Evolutionary conservation across 2,888 invertebrate species (phyloP), one percentile per base, ranked within the genome.

Genomic region (Campoplex capitator): DNA sequence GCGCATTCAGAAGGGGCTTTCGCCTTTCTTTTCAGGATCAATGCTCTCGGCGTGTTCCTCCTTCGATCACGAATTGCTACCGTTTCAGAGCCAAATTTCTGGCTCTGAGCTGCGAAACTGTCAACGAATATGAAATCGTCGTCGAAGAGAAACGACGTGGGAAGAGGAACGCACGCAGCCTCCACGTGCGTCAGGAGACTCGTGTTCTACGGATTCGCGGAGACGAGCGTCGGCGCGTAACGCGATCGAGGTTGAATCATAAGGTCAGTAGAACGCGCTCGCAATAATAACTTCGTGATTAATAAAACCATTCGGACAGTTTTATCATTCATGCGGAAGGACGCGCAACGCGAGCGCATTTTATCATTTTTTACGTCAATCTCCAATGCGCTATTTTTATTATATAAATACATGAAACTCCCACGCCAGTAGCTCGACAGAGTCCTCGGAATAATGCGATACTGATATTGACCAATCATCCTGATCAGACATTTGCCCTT

Each of bases 241-340:
- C 32, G 68, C 79, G 70, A 75, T 83, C 83, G 83, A 86, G 83
- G 83, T 75, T 78, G 65, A 86, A 75, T 83, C 83, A 71, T 75
- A 76, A 83, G 85, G 75, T 86, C 70, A 86, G 67, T 83, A 71
- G 83, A 86, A 86, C 76, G 81, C 70, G 62, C 81, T 73, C 23
- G 62, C 62, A 62, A 28, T 32, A 62, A 78, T 82, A 85, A 74
- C 78, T 42, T 18, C 32, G 35, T 35, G 82, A 82, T 85, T 81
- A 85, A 77, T 82, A 73, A 78, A 35, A 23, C 38, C 16, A 73
- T 58, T 3, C 32, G 18, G 67, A 35, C 16, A 45, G 16, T 73
- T 77, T 71, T 51, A 82, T 71, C 28, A 32, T 28, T 62, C 58
- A 71, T 70, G 67, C 77, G 81, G 85, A 78, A 85, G 85, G 81